Conservation (phyloP, 2,797 vertebrate genomes). For the Lagocephalus sceleratus region DNA sequence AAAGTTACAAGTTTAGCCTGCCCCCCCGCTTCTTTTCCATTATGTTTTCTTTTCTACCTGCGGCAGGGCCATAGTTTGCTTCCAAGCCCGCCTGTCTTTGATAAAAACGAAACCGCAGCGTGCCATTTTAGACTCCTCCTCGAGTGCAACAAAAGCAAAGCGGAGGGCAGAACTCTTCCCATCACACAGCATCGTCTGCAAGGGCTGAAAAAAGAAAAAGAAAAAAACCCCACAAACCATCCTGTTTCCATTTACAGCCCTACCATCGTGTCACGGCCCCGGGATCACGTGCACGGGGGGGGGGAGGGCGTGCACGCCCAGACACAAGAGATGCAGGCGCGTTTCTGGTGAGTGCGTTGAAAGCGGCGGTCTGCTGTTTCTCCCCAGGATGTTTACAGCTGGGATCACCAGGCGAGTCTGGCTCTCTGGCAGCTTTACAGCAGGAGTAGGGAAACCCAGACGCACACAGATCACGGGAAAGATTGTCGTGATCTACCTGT, state of each 20-base stretch:
- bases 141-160: slow-evolving; percentile 27
- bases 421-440: slow-evolving; percentile 67
- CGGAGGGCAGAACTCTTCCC: slow-evolving; percentile 43
- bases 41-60: slow-evolving; percentile 18
- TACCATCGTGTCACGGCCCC: slow-evolving; percentile 34
- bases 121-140: slow-evolving; percentile 19
- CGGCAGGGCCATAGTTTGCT: slow-evolving; percentile 15
- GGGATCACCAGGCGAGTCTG: slow-evolving; percentile 68
- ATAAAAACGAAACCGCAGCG: slow-evolving; percentile 26
- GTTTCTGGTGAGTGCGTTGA: slow-evolving; percentile 42
- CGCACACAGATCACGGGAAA: background rate
- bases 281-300: slow-evolving; percentile 8
- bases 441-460: slow-evolving; percentile 55
- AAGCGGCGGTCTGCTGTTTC: slow-evolving; percentile 41
- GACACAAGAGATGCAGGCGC: slow-evolving; percentile 11
- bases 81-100: slow-evolving; percentile 32
- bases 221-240: slow-evolving; percentile 60
- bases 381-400: slow-evolving; percentile 71
- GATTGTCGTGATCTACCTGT: background rate
- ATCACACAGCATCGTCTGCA: slow-evolving; percentile 52
- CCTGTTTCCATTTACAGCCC: slow-evolving; percentile 73
- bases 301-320: background rate
- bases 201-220: slow-evolving; percentile 45
- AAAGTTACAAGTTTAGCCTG: slow-evolving; percentile 17
- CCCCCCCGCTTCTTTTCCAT: slow-evolving; percentile 27